Conservation (phyloP, 2,888 invertebrate genomes). For the Plusia festucae region DNA sequence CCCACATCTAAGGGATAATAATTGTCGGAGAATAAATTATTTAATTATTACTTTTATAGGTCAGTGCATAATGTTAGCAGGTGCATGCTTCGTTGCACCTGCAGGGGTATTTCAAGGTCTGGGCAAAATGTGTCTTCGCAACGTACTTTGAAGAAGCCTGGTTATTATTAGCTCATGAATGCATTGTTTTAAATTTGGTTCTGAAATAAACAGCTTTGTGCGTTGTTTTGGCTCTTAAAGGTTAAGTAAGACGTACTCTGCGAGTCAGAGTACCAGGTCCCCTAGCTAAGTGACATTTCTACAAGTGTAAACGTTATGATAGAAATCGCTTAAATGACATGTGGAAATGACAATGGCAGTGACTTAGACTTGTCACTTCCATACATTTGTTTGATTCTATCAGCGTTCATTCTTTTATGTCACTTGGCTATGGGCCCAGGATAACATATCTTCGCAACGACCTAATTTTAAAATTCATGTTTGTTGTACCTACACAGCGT, state of each 20-base stretch:
- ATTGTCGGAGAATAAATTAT: conserved; percentile 82
- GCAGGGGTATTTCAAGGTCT: conserved; percentile 84
- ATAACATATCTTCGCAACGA: neutral
- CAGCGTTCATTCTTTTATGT: no score
- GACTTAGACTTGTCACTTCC: no score
- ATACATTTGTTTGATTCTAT: no score
- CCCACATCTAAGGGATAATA: conserved; percentile 87
- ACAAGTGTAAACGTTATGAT: no score
- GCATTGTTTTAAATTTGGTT: conserved; percentile 25
- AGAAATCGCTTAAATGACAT: no score
- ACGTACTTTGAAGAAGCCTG: conserved; percentile 23
- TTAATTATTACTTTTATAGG: conserved; percentile 88
- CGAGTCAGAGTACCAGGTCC: neutral
- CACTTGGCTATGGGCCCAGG: no score
- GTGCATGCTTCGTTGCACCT: conserved; percentile 82
- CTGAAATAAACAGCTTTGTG: conserved; percentile 18
- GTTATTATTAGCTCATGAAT: conserved; percentile 26
- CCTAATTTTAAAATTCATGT: neutral
- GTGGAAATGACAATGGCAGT: no score
- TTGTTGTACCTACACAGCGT: no score
- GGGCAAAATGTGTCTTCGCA: conserved; percentile 63
- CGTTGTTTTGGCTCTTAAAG: neutral
- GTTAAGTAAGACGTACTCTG: neutral
- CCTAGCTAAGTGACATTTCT: no score
- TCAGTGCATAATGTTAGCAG: conserved; percentile 85